Conservation (phyloP, 2,888 invertebrate species). For the Celastrina argiolus region DNA sequence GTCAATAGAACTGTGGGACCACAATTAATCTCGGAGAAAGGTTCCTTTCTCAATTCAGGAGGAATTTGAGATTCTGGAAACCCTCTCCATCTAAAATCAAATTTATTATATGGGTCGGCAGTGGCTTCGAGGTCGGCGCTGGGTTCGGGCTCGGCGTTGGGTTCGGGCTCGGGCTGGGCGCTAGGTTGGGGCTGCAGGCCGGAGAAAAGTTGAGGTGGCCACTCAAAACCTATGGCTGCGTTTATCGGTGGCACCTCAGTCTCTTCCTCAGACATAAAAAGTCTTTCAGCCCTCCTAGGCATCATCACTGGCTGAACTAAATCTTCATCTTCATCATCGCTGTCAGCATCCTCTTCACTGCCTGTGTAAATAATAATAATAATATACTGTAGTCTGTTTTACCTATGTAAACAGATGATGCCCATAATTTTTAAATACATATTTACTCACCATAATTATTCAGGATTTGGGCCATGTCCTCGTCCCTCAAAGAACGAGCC, state of each 20-base stretch:
- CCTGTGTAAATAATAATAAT: conserved; percentile 20
- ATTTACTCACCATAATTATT: too few species aligned
- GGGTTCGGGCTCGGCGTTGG: too few species aligned
- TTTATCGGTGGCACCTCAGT: conserved; percentile 18
- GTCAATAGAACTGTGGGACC: conserved; percentile 24
- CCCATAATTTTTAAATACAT: not conserved
- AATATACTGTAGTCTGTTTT: conserved; percentile 24
- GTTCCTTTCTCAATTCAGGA: conserved; percentile 22
- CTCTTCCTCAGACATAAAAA: conserved; percentile 21
- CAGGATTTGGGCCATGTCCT: not conserved
- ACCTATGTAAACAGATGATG: conserved; percentile 14
- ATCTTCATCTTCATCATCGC: conserved; percentile 24
- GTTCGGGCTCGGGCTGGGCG: too few species aligned
- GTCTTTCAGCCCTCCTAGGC: conserved; percentile 16
- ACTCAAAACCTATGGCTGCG: conserved; percentile 21
- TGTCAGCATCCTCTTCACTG: conserved; percentile 25
- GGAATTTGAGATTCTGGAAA: conserved; percentile 18
- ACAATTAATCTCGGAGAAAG: conserved; percentile 22
- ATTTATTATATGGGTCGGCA: too few species aligned
- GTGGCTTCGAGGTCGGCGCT: too few species aligned
- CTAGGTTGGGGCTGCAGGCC: too few species aligned
- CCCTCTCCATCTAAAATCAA: conserved; percentile 12
- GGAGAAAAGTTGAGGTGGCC: too few species aligned
- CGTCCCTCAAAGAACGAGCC: too few species aligned
- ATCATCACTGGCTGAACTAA: conserved; percentile 5